Conservation (phyloP, 2,888 invertebrate species). For the Trachelus iudaicus region DNA sequence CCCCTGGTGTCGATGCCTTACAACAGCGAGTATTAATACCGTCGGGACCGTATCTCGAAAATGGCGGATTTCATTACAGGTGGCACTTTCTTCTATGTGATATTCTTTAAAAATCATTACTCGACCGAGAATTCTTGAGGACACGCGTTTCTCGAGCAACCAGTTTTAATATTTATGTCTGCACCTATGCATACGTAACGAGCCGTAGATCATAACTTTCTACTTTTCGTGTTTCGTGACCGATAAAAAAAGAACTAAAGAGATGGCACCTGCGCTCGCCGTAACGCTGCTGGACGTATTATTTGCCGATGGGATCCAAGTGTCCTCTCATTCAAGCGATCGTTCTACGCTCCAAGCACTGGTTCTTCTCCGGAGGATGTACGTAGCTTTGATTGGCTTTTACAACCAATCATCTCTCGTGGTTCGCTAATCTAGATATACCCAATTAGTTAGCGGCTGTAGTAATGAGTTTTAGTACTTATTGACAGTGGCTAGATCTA, state of each 20-base stretch:
- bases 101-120: neutral
- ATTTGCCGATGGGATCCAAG: neutral
- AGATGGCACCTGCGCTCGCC: conserved; percentile 3
- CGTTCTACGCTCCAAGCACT: neutral
- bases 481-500: conserved; percentile 38
- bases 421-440: conserved; percentile 11
- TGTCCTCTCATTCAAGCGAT: neutral
- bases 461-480: conserved; percentile 45
- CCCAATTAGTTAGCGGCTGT: conserved; percentile 27
- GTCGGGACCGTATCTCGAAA: neutral
- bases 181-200: conserved; percentile 57
- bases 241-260: conserved; percentile 9
- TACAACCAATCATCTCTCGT: neutral
- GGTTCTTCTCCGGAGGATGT: neutral
- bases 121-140: neutral
- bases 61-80: neutral
- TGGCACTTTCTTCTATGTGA: neutral
- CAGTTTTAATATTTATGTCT: conserved; percentile 37
- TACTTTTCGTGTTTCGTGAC: conserved; percentile 24
- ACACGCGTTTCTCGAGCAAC: conserved; percentile 14
- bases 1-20: neutral
- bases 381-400: neutral
- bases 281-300: neutral
- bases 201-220: conserved; percentile 50
- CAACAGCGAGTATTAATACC: neutral